phyloP scores from a whole-genome alignment of 2,797 vertebrate species.

The Leptoclinus maculatus region DNA sequence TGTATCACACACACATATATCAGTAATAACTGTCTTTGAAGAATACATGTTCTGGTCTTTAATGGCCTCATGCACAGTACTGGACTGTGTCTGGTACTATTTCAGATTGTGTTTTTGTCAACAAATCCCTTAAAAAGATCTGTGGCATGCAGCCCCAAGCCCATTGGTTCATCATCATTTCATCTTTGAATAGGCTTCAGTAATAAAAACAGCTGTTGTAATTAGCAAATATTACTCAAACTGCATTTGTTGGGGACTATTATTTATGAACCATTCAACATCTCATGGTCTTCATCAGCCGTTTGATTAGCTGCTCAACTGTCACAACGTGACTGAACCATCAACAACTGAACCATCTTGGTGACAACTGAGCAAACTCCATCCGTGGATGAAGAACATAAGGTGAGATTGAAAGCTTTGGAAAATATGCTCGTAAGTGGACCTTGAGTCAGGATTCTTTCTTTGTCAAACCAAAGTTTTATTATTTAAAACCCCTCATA shows the following conservation, averaged over 20 bases:
- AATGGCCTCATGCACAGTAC: too few species aligned
- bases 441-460: too few species aligned
- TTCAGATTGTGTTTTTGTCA: background rate
- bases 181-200: too few species aligned
- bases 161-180: background rate
- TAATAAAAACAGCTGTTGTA: background rate
- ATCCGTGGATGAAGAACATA: background rate
- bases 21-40: background rate
- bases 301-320: background rate
- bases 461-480: too few species aligned
- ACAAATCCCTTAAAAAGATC: background rate
- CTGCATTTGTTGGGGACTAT: background rate
- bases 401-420: background rate
- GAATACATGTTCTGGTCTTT: too few species aligned
- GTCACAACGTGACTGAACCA: background rate
- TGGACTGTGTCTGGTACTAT: background rate
- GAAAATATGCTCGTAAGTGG: background rate
- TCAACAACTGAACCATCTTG: background rate
- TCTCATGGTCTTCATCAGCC: background rate
- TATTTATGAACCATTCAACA: background rate
- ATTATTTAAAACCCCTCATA: background rate
- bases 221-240: background rate
- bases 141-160: background rate
- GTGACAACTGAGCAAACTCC: background rate
- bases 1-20: background rate